Evolutionary conservation across 2,888 invertebrate genomes (phyloP).

Genomic region (Xiphydria camelus): DNA sequence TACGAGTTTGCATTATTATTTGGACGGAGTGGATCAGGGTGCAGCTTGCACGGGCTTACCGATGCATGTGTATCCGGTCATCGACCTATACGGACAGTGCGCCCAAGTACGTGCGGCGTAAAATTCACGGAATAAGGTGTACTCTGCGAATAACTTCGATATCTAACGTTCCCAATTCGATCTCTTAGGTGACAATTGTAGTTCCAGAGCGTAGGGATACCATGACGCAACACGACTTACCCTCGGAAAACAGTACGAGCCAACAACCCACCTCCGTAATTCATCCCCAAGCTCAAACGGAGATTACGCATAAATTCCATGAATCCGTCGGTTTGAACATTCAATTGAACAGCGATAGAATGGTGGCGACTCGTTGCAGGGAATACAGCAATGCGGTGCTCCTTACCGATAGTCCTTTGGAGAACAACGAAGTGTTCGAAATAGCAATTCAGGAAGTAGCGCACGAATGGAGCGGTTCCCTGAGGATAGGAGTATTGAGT

Average conservation of each 20-base stretch:
- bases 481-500: conserved; percentile 80
- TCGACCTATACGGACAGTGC: conserved; percentile 93
- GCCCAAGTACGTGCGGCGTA: conserved; percentile 73
- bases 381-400: conserved; percentile 67
- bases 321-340: conserved; percentile 74
- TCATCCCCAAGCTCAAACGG: conserved; percentile 59
- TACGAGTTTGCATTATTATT: conserved; percentile 80
- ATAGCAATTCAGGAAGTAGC: conserved; percentile 69
- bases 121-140: conserved; percentile 40
- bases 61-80: conserved; percentile 86
- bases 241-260: conserved; percentile 62
- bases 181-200: conserved; percentile 49
- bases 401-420: conserved; percentile 74
- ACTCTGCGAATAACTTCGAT: background rate
- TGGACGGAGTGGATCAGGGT: conserved; percentile 86
- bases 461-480: conserved; percentile 71
- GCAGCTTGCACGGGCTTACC: conserved; percentile 80
- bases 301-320: conserved; percentile 56
- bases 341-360: conserved; percentile 68
- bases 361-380: conserved; percentile 66
- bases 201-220: conserved; percentile 53
- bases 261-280: conserved; percentile 63
- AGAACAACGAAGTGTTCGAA: conserved; percentile 79
- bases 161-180: background rate
- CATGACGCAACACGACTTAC: conserved; percentile 50